Conservation (phyloP, 1,140 invertebrate genomes). For the Coptotermes formosanus region DNA sequence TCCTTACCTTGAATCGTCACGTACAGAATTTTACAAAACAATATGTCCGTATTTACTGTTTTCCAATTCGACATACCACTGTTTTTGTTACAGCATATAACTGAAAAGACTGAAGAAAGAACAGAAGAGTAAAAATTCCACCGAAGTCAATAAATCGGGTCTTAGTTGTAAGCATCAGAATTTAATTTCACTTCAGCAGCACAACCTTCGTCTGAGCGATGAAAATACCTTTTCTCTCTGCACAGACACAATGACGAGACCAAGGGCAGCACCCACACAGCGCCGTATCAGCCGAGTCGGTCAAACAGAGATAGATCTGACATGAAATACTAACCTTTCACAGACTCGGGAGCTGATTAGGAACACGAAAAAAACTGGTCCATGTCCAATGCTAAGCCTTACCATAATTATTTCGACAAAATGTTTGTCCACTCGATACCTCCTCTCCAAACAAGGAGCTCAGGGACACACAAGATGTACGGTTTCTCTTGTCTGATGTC, state of each 20-base stretch:
- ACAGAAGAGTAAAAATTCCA: no score
- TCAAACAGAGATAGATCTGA: background rate
- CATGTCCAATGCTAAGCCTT: background rate
- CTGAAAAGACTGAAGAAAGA: no score
- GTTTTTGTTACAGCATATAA: no score
- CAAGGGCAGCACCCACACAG: background rate
- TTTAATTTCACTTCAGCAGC: background rate
- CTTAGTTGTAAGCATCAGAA: no score
- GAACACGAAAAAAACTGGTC: background rate
- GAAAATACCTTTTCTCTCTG: background rate
- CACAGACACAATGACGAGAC: background rate
- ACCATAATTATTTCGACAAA: background rate
- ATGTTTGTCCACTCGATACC: background rate
- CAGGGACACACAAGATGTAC: background rate
- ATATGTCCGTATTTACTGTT: no score
- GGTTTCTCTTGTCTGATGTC: background rate
- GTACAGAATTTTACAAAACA: no score
- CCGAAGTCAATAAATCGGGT: no score
- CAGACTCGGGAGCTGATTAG: background rate
- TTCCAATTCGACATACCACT: no score
- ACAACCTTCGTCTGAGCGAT: background rate
- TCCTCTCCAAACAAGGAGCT: background rate
- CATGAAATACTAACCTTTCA: background rate
- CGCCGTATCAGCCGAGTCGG: background rate
- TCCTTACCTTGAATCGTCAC: no score